Percentiles rank a stretch among this genome's conserved stretches.
phyloP scores from a whole-genome alignment of 64 coral and sea anemone genomes.

The Porites australiensis region DNA sequence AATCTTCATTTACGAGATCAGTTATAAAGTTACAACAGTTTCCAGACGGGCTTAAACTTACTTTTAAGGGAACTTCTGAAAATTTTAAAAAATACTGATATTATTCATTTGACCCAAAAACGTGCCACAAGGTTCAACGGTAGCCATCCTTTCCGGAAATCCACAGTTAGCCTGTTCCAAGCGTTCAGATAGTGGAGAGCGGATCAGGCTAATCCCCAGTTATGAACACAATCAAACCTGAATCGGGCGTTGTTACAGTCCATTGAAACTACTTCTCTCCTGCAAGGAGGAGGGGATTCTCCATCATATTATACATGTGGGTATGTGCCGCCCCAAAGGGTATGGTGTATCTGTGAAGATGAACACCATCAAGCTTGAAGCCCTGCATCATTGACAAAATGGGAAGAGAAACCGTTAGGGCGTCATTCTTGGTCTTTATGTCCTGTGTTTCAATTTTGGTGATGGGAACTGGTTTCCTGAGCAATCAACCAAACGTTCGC shows the following conservation, averaged over 20 bases:
- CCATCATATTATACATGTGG: too few relatives aligned
- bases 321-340: too few relatives aligned
- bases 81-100: neutral
- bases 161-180: too few relatives aligned
- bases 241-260: too few relatives aligned
- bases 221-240: too few relatives aligned
- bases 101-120: neutral
- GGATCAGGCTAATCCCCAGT: too few relatives aligned
- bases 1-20: conserved; percentile 36
- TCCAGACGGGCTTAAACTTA: conserved; percentile 4
- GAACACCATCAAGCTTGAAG: neutral
- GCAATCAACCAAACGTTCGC: neutral
- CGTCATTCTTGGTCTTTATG: neutral
- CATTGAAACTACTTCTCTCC: too few relatives aligned
- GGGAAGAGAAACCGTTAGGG: too few relatives aligned
- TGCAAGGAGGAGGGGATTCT: too few relatives aligned
- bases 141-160: too few relatives aligned
- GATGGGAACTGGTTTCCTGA: neutral
- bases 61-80: conserved; percentile 33
- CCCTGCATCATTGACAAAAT: neutral
- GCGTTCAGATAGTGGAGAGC: too few relatives aligned
- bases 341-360: neutral
- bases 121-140: too few relatives aligned
- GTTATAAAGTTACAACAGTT: conserved; percentile 20
- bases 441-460: neutral